These are phyloP conservation scores for Diorhabda carinulata DNA, from an alignment of 1,140 invertebrate genomes.

Conservation along the genomic window DNA sequence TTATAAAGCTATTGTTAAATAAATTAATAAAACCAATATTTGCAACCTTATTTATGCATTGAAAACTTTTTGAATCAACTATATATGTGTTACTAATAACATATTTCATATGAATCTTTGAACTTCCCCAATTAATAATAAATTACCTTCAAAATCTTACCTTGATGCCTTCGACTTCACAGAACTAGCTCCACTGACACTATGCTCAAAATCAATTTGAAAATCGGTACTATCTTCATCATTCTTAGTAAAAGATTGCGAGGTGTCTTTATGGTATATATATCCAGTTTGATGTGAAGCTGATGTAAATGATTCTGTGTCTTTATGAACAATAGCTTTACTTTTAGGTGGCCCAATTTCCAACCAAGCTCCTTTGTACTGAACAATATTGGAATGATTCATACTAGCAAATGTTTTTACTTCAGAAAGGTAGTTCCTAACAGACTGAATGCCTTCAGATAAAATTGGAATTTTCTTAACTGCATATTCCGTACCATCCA, in stretches of 20 bases:
- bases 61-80: too few relatives aligned
- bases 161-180: neutral
- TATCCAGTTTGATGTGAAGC: conserved; percentile 15
- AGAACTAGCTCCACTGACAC: conserved; percentile 23
- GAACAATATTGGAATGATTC: conserved; percentile 76
- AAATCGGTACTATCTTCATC: conserved; percentile 27
- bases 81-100: too few relatives aligned
- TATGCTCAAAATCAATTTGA: conserved; percentile 31
- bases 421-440: conserved; percentile 65
- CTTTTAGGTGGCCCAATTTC: conserved; percentile 51
- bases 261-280: conserved; percentile 24
- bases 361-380: conserved; percentile 80
- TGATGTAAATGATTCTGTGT: neutral
- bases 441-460: conserved; percentile 56
- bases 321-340: conserved; percentile 21
- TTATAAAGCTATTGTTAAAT: too few relatives aligned
- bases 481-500: conserved; percentile 75
- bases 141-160: neutral
- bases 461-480: conserved; percentile 74
- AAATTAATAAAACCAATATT: too few relatives aligned
- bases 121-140: too few relatives aligned
- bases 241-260: conserved; percentile 26
- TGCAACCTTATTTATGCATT: too few relatives aligned
- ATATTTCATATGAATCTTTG: too few relatives aligned
- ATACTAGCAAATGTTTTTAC: conserved; percentile 74